Conservation (phyloP, 2,113 vertebrate genomes). For the Lepisosteus oculatus region DNA sequence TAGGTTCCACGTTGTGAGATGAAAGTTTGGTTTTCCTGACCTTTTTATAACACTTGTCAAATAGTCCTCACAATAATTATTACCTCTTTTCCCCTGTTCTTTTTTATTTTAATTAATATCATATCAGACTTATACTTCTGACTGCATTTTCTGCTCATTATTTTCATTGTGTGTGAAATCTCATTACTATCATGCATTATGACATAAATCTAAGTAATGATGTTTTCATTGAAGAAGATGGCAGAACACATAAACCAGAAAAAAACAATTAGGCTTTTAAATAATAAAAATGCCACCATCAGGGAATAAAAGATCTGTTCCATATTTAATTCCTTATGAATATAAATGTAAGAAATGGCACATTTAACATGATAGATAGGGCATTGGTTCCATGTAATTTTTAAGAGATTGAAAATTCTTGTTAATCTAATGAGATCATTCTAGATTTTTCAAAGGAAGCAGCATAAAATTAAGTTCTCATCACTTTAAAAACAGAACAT, state of each 20-base stretch:
- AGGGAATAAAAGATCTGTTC: neutral
- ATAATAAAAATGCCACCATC: constrained; percentile 15
- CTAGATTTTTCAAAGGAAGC: too few relatives aligned
- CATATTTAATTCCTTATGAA: too few relatives aligned
- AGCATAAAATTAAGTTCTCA: too few relatives aligned
- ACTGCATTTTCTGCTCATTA: constrained; percentile 17
- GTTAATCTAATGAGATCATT: too few relatives aligned
- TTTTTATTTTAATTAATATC: constrained; percentile 16
- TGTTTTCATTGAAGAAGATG: constrained; percentile 10
- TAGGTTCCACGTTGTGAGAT: too few relatives aligned
- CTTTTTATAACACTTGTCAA: constrained; percentile 11
- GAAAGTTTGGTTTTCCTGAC: too few relatives aligned
- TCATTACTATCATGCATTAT: constrained; percentile 11
- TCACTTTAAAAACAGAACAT: too few relatives aligned
- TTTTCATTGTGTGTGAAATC: constrained; percentile 6
- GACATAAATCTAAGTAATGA: constrained; percentile 22
- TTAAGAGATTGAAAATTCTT: too few relatives aligned
- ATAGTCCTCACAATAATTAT: constrained; percentile 12
- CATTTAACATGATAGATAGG: too few relatives aligned
- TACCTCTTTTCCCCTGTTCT: constrained; percentile 5
- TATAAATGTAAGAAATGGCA: too few relatives aligned
- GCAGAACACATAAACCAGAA: neutral
- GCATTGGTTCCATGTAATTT: too few relatives aligned
- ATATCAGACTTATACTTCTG: constrained; percentile 9
- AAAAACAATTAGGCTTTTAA: constrained; percentile 25